Percentiles rank a stretch among this genome's conserved stretches.
phyloP scores from a whole-genome alignment of 2,797 vertebrate species.

The Hafferia zeledoni region DNA sequence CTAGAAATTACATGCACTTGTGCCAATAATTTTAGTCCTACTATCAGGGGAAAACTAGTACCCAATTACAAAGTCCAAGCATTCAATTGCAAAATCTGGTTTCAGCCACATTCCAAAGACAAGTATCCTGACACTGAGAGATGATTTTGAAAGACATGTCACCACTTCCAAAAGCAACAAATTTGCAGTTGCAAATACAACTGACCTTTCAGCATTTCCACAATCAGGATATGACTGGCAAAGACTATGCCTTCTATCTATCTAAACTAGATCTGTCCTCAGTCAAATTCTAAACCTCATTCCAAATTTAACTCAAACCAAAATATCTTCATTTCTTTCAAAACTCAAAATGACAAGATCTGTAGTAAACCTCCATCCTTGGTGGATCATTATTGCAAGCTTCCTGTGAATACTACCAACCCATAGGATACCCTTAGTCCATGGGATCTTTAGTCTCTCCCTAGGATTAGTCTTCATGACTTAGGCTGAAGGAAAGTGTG shows the following conservation, averaged over 20 bases:
- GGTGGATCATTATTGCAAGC: not conserved
- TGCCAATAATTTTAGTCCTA: not conserved
- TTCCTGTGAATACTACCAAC: not conserved
- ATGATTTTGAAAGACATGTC: not conserved
- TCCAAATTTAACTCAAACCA: not conserved
- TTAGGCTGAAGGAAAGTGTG: constrained; percentile 5
- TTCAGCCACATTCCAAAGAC: not conserved
- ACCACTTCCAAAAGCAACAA: not conserved
- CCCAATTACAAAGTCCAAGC: not conserved
- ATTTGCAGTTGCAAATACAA: not conserved
- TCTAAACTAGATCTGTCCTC: not conserved
- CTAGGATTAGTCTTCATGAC: not conserved
- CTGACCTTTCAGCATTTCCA: not conserved
- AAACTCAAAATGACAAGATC: not conserved
- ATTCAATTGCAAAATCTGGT: not conserved
- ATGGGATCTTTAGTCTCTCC: not conserved
- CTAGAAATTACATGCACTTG: not conserved
- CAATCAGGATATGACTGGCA: not conserved
- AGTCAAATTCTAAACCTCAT: not conserved
- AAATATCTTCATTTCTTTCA: not conserved
- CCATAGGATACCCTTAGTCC: not conserved
- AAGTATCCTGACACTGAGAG: not conserved
- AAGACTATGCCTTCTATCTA: not conserved
- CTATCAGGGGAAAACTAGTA: not conserved
- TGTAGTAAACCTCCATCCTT: not conserved